Percentiles rank a stretch among this genome's conserved stretches.
phyloP scores from a whole-genome alignment of 2,797 vertebrate species.

The Arremon brunneinucha region DNA sequence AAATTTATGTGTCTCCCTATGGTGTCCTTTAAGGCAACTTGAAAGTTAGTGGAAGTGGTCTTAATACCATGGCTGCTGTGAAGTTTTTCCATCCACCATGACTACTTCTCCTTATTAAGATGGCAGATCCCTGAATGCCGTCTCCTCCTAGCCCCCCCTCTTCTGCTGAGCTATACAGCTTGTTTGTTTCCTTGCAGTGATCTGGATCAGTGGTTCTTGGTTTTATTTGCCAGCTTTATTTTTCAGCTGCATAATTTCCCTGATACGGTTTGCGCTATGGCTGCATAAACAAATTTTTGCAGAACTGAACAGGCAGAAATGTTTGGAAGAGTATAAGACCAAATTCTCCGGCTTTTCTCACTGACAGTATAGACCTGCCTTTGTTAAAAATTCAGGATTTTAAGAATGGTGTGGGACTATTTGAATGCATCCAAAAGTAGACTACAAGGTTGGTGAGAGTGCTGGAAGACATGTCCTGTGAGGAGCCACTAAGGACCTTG shows the following conservation, averaged over 20 bases:
- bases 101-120: background rate
- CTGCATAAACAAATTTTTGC: background rate
- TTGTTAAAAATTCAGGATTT: background rate
- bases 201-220: background rate
- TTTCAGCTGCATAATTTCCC: background rate
- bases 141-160: background rate
- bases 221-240: background rate
- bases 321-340: background rate
- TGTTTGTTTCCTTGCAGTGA: background rate
- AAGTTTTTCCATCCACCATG: background rate
- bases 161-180: background rate
- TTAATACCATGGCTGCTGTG: rapidly evolving
- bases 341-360: background rate
- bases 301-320: background rate
- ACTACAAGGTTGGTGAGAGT: background rate
- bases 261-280: background rate
- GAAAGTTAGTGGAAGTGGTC: background rate
- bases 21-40: background rate
- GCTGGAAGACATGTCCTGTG: background rate
- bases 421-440: background rate
- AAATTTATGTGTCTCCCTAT: background rate
- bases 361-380: background rate
- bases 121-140: background rate
- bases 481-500: background rate
- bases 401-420: background rate